Percentiles rank a stretch among this genome's conserved stretches.
These are phyloP conservation scores for Drosophila subsilvestris DNA, from an alignment of 2,888 invertebrate genomes.

Conservation along the genomic window DNA sequence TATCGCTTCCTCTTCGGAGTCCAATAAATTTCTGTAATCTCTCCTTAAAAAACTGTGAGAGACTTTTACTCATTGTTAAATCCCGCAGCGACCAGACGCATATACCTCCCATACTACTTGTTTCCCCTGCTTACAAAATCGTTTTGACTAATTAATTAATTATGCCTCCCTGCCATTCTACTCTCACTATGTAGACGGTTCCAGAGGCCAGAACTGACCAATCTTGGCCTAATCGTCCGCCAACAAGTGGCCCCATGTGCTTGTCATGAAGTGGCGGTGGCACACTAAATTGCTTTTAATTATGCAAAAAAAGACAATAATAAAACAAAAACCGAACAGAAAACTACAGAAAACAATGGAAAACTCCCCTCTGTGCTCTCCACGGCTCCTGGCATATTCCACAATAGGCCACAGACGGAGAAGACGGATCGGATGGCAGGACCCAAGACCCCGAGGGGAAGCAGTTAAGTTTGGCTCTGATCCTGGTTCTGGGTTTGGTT, in stretches of 20 bases:
- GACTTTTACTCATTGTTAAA: too few relatives aligned
- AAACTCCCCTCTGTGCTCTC: conserved; percentile 32
- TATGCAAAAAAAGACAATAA: conserved; percentile 46
- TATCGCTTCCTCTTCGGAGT: too few relatives aligned
- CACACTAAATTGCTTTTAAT: conserved; percentile 58
- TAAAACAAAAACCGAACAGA: conserved; percentile 29
- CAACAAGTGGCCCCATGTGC: conserved; percentile 19
- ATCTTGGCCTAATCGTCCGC: not conserved
- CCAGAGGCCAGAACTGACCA: too few relatives aligned
- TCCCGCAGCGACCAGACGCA: not conserved
- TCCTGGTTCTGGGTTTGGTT: not conserved
- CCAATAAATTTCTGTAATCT: too few relatives aligned
- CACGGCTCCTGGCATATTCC: conserved; percentile 37
- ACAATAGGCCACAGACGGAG: conserved; percentile 35
- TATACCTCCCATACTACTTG: not conserved
- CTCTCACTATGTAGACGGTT: too few relatives aligned
- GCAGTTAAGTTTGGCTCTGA: conserved; percentile 11
- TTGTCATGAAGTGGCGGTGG: conserved; percentile 58
- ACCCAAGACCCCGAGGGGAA: conserved; percentile 18
- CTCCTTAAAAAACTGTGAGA: too few relatives aligned
- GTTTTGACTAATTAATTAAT: too few relatives aligned
- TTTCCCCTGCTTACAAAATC: too few relatives aligned
- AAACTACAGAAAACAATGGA: conserved; percentile 15
- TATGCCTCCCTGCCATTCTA: too few relatives aligned
- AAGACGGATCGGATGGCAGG: not conserved